Conservation (phyloP, 2,888 invertebrate species). For the Lasioglossum figueresi region DNA sequence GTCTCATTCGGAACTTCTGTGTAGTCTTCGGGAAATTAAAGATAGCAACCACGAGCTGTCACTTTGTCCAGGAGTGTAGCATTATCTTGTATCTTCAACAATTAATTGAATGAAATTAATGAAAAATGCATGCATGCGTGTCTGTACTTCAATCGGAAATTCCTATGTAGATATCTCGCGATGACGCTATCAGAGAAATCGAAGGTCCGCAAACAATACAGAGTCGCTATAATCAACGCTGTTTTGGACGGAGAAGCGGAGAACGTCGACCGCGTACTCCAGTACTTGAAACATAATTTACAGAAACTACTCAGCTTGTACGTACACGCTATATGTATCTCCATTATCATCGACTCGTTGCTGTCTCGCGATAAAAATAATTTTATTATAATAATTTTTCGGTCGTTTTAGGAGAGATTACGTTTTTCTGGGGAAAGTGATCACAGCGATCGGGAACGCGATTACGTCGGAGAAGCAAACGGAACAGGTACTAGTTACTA, state of each 20-base stretch:
- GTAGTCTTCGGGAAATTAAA: too few relatives aligned
- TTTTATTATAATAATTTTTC: too few relatives aligned
- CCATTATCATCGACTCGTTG: not conserved
- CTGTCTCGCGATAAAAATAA: not conserved
- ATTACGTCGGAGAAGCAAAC: constrained; percentile 68
- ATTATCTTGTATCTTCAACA: not conserved
- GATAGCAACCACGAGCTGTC: too few relatives aligned
- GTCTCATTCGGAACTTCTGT: too few relatives aligned
- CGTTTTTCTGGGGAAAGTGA: constrained; percentile 67
- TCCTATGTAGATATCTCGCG: constrained; percentile 59
- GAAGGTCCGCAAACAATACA: constrained; percentile 73
- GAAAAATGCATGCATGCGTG: not conserved
- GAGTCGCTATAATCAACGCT: constrained; percentile 66
- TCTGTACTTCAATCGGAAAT: not conserved
- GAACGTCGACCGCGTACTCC: constrained; percentile 69
- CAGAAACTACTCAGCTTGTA: constrained; percentile 66
- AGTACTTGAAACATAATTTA: constrained; percentile 73
- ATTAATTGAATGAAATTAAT: too few relatives aligned
- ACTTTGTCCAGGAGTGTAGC: too few relatives aligned
- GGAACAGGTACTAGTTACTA: constrained; percentile 67
- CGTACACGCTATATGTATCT: constrained; percentile 36
- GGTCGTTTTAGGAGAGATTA: constrained; percentile 61
- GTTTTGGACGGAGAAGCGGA: constrained; percentile 63
- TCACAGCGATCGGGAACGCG: constrained; percentile 68
- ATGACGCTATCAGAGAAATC: constrained; percentile 43